These are phyloP conservation scores for Mus caroli DNA, from an alignment of 2,797 vertebrate species.

Conservation along the genomic window DNA sequence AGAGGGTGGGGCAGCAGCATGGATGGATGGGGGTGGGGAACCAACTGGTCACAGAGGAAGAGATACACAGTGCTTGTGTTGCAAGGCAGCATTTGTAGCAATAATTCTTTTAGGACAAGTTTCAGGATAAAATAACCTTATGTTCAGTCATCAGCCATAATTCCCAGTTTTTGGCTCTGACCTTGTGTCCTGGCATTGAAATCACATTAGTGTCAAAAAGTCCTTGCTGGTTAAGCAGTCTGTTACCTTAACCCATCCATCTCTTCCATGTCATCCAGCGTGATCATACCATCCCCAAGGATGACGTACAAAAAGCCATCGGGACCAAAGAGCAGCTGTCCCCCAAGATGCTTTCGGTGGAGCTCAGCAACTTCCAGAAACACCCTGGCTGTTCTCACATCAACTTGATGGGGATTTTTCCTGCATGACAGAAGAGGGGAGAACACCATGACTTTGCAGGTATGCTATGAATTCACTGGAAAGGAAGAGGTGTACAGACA, in stretches of 20 bases:
- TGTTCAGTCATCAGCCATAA: background rate
- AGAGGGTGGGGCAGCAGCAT: too few species aligned
- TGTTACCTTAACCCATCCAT: conserved; percentile 99
- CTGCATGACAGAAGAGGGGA: conserved; percentile 84
- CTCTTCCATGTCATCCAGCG: conserved; percentile 99
- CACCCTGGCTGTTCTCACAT: conserved; percentile 93
- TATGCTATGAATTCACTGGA: background rate
- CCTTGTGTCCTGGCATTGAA: background rate
- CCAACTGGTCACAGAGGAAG: background rate
- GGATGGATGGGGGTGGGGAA: background rate
- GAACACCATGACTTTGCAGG: background rate
- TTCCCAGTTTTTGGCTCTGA: background rate
- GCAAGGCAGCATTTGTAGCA: accelerated
- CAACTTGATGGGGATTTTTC: conserved; percentile 98
- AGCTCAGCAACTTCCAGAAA: conserved; percentile 98
- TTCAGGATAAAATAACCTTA: background rate
- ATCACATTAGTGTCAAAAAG: background rate
- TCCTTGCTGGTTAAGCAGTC: background rate
- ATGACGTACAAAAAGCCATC: conserved; percentile 97
- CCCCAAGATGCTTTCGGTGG: conserved; percentile 97
- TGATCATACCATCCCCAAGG: conserved; percentile 99
- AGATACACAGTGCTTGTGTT: accelerated
- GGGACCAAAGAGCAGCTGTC: conserved; percentile 96
- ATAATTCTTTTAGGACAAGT: background rate
- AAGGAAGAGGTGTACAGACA: background rate